Base-by-base conservation (phyloP, 2,888 invertebrate species). In the Andrena bicolor region DNA sequence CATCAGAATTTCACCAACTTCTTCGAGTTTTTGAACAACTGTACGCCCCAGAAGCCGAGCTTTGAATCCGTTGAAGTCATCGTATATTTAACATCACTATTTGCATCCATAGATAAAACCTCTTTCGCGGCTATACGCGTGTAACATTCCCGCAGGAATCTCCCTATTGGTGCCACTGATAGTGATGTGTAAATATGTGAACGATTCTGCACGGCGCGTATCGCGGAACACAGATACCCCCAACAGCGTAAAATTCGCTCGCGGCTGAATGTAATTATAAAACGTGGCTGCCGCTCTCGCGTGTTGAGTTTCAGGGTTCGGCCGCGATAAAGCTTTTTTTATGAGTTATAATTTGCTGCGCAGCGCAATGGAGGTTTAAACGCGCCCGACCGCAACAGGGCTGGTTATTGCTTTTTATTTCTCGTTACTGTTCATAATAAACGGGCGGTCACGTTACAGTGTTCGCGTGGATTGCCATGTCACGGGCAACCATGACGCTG, bases 151-250 rank as follows among this genome's bases (percentile, higher is more conserved):
- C 64, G 61, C 72, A 66, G 68, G 66, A 66, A 75, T 58, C 65
- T 64, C 74, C 72, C 70, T 71, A 73, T 74, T 72, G 26, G 61
- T 75, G n/a, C 64, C 30, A 60, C 83, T 80, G 87, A 87, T 87
- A 87, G 65, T 28, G 88, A 81, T 80, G 82, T 77, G 82, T 84
- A 87, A 87, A 87, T 87, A 87, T 85, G 83, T 75, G 66, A 80
- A 66, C 82, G 84, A 86, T 87, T 85, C 80, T 73, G 80, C 81
- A 78, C 87, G 61, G 70, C 28, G 35, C 60, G 65, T 80, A 68
- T 80, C 78, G 28, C 58, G n/a, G 10, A 64, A 49, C 35, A 10
- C 20, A 68, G 64, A 23, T 3, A 53, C 64, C 28, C 48, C 26
- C 23, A 5, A 7, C 10, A 16, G 61, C 10, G 65, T 16, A 60